Base-by-base conservation (phyloP, 2,797 vertebrate genomes). In the Triplophysa bombifrons region DNA sequence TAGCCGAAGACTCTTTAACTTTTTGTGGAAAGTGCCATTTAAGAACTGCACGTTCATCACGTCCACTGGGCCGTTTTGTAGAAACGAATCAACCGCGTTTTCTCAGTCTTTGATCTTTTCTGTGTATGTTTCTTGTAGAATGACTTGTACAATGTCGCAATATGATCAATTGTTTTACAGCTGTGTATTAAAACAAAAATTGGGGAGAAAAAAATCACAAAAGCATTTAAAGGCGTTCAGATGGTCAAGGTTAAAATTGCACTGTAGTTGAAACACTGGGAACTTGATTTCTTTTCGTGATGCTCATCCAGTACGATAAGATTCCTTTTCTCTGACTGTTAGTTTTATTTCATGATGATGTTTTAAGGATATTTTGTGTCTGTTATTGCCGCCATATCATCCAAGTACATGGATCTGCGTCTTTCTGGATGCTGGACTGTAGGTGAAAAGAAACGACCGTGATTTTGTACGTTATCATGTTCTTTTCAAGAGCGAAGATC, bases 201-300 rank as follows among this genome's bases (percentile, higher is more conserved):
- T 11, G 4, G 3, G 25, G 16, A 1, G 25, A 10, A 0, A 50
- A 50, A 41, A 25, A 44, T 19, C 13, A 80, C 53, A 55, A 78
- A 82, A 73, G 41, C 41, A 81, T 83, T 76, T 63, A 27, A 34
- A 83, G 72, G 41, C 61, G 78, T 79, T 73, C 84, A 74, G 81
- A 80, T 74, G 72, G 71, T 71, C 80, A 66, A 84, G 68, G 82
- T 82, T 55, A 48, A 69, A 83, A 82, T 84, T 87, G 82, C 85
- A 89, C 84, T 87, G 83, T 88, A 88, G 85, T 85, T 82, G 56
- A 61, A 84, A 88, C 85, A 86, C 85, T 83, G 83, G 70, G 84
- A 74, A 74, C 41, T 82, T 76, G 14, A 61, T 67, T 82, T 34
- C 73, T 80, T 82, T 82, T 78, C 55, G 72, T 84, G 38, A 80